Evolutionary conservation across 1,140 invertebrate species (phyloP), one percentile per base, ranked within the genome.

Genomic region (Apis dorsata): DNA sequence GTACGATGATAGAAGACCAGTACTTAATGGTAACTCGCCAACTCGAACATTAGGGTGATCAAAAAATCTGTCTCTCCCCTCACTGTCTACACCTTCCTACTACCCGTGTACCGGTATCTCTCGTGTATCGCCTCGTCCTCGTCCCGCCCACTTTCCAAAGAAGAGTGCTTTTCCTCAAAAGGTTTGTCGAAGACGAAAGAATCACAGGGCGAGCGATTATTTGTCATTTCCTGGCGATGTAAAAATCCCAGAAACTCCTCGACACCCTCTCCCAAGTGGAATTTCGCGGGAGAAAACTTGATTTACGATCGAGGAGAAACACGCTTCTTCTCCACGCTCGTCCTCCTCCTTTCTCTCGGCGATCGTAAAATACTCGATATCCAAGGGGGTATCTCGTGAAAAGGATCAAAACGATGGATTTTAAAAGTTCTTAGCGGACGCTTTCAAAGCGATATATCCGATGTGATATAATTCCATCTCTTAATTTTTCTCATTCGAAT

Each of bases 151-250:
- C 2, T 65, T 4, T 44, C 0, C 0, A 44, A 7, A 44, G 5
- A 44, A 7, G 5, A 44, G 5, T 7, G 34, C 49, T 60, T 28
- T 9, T 60, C 15, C 53, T 77, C 53, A 28, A 79, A 62, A 60
- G 62, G 53, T 69, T 77, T 68, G 24, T 66, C 73, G 44, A 69
- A 51, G 71, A 81, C 62, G 55, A 71, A 85, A 65, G 60, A 81
- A 55, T 65, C 82, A 24, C 70, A 62, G 66, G 62, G 70, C 78
- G 66, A 79, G 77, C 69, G n/a, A 51, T 86, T 88, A 88, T 88
- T 88, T 88, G 86, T 88, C 86, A 88, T 85, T 70, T 72, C 53
- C 49, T 51, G 79, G 66, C 55, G 80, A 86, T 86, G 66, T 86
- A 79, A 79, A 88, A 85, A 85, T 88, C 84, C 79, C 62, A 66